A percentile compares a stretch with the other conserved stretches of the same genome.
phyloP scores from a whole-genome alignment of 2,113 vertebrate species.

The Misgurnus mizolepis region DNA sequence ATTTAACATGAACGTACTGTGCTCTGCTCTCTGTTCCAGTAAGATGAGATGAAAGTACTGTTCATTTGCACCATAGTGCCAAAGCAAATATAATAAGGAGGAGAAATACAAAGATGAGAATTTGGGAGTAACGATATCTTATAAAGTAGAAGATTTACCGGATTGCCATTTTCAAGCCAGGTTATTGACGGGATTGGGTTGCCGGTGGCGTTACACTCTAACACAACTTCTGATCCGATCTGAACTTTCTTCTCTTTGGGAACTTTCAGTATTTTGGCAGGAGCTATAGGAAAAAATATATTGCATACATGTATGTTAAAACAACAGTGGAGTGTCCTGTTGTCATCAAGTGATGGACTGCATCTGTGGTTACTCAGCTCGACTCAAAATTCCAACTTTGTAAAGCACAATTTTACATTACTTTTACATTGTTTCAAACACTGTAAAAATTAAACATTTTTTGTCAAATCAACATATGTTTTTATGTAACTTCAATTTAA shows the following conservation, averaged over 20 bases:
- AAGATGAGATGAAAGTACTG: constrained; percentile 43
- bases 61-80: constrained; percentile 28
- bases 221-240: constrained; percentile 86
- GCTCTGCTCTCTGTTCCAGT: constrained; percentile 28
- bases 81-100: not conserved
- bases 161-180: constrained; percentile 96
- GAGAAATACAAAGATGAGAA: not conserved
- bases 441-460: no score
- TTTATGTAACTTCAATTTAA: no score
- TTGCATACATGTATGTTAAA: not conserved
- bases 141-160: constrained; percentile 78
- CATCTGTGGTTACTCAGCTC: no score
- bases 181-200: constrained; percentile 89
- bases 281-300: constrained; percentile 75
- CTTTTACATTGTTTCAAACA: no score
- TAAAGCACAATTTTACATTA: no score
- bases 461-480: no score
- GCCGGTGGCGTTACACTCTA: constrained; percentile 87
- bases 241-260: constrained; percentile 89
- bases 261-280: constrained; percentile 89
- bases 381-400: no score
- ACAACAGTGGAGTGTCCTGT: no score
- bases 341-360: no score
- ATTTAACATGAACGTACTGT: constrained; percentile 47
- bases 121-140: not conserved